Conservation (phyloP, 37 sponge, comb jelly and placozoan species). For the Tethya wilhelma region DNA sequence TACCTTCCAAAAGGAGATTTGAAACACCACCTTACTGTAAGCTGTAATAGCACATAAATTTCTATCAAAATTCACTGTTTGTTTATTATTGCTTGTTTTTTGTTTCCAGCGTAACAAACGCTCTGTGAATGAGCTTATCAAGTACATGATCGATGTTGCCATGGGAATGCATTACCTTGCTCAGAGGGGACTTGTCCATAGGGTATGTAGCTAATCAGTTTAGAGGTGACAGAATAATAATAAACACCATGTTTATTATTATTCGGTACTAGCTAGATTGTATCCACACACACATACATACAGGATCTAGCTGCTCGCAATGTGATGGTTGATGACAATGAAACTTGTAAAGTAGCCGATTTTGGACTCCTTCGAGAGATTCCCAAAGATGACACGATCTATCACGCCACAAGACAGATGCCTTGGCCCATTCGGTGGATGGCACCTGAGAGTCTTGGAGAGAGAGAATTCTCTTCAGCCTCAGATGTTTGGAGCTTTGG, state of each 20-base stretch:
- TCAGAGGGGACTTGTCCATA: slow-evolving; percentile 62
- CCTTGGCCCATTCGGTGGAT: slow-evolving; percentile 40
- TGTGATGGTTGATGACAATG: slow-evolving; percentile 4
- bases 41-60: neutral
- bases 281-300: neutral
- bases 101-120: slow-evolving; percentile 2
- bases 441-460: slow-evolving; percentile 41
- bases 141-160: slow-evolving; percentile 78
- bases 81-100: neutral
- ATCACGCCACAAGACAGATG: neutral
- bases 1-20: slow-evolving; percentile 66
- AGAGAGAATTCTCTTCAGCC: slow-evolving; percentile 20
- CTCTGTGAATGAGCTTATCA: slow-evolving; percentile 37
- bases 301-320: slow-evolving; percentile 10
- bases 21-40: slow-evolving; percentile 34
- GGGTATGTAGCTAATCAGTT: slow-evolving; percentile 24
- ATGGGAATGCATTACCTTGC: slow-evolving; percentile 77
- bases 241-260: neutral
- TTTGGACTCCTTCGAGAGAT: slow-evolving; percentile 21
- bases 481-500: slow-evolving; percentile 67
- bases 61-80: neutral
- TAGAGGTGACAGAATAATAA: neutral
- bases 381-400: neutral
- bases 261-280: neutral
- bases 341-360: slow-evolving; percentile 20